Evolutionary conservation across 2,888 invertebrate genomes (phyloP).

Genomic region (Philhelius pedissequus): DNA sequence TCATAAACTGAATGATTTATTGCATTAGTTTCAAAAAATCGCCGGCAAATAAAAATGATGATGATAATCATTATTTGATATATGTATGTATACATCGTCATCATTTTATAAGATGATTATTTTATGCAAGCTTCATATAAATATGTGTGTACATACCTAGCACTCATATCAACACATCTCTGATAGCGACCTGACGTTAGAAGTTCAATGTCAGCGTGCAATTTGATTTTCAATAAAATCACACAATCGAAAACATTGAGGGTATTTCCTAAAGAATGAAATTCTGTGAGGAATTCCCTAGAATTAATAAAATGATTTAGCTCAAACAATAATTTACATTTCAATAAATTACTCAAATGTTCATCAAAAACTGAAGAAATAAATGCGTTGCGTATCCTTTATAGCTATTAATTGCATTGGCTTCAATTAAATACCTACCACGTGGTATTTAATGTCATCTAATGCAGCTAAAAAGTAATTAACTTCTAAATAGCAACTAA

Average conservation of each 20-base stretch:
- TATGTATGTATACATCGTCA: too few relatives aligned
- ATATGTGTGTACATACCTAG: neutral
- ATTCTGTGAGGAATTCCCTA: neutral
- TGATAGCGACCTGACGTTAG: neutral
- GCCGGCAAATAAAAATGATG: neutral
- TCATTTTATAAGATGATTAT: neutral
- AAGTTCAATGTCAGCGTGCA: conserved; percentile 10
- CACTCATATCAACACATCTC: neutral
- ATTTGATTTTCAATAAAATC: neutral
- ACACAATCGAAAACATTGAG: neutral
- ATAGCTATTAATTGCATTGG: neutral
- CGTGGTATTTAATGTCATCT: too few relatives aligned
- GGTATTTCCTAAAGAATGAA: neutral
- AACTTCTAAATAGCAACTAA: too few relatives aligned
- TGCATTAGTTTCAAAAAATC: neutral
- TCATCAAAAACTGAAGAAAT: neutral
- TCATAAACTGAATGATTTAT: neutral
- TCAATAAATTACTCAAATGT: neutral
- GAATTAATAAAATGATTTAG: neutral
- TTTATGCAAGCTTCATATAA: neutral
- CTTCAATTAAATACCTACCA: too few relatives aligned
- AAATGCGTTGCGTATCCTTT: neutral
- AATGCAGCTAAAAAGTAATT: too few relatives aligned
- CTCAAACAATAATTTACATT: neutral
- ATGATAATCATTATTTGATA: neutral